A percentile compares a stretch with the other conserved stretches of the same genome.
These are phyloP conservation scores for Volucella inflata DNA, from an alignment of 2,888 invertebrate genomes.

Conservation along the genomic window DNA sequence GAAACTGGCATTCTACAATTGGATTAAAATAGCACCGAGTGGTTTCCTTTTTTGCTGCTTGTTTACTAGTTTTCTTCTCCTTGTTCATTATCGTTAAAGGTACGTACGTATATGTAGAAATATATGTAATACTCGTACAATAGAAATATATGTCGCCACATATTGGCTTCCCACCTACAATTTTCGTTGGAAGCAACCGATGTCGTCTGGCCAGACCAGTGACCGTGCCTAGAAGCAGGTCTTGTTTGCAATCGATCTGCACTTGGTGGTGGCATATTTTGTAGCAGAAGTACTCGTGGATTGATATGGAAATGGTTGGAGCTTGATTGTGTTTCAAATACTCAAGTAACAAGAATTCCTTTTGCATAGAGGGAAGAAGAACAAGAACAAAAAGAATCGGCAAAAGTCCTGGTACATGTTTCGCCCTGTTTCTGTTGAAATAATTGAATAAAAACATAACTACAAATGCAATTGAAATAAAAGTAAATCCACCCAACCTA, in stretches of 20 bases:
- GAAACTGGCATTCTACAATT: slow-evolving; percentile 73
- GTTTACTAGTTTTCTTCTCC: slow-evolving; percentile 63
- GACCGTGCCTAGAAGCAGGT: slow-evolving; percentile 70
- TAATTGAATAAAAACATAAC: slow-evolving; percentile 60
- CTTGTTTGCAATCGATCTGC: slow-evolving; percentile 73
- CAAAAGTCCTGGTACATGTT: slow-evolving; percentile 31
- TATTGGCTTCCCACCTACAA: slow-evolving; percentile 74
- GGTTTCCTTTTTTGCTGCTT: slow-evolving; percentile 68
- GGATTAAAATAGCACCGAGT: slow-evolving; percentile 73
- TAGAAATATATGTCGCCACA: slow-evolving; percentile 64
- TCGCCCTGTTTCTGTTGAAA: slow-evolving; percentile 61
- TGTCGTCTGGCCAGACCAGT: slow-evolving; percentile 22
- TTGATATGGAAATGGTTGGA: slow-evolving; percentile 8
- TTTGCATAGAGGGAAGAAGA: slow-evolving; percentile 18
- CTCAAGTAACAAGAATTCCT: slow-evolving; percentile 58
- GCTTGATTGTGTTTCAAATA: slow-evolving; percentile 51
- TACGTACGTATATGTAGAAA: not conserved
- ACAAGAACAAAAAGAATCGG: not conserved
- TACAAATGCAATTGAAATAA: slow-evolving; percentile 69
- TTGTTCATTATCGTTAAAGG: not conserved
- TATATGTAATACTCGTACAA: slow-evolving; percentile 35
- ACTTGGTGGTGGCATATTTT: slow-evolving; percentile 48
- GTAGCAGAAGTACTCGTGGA: slow-evolving; percentile 11
- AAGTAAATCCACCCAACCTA: slow-evolving; percentile 61
- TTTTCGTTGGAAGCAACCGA: slow-evolving; percentile 54